Conservation (phyloP, 1,140 invertebrate species). For the Yoshiicerus persimilis region DNA sequence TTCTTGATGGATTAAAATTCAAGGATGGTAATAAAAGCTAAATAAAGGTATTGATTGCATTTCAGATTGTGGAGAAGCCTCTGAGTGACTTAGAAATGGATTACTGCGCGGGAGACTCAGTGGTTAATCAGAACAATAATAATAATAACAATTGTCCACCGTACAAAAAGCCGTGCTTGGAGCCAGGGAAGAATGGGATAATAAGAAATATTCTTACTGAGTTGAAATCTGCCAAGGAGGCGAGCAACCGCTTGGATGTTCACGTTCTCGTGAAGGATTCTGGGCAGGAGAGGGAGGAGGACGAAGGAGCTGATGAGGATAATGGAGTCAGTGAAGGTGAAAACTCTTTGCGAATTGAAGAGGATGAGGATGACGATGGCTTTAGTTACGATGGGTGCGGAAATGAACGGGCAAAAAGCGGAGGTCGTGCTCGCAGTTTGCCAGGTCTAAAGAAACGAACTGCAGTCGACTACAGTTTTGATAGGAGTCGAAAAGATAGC, state of each 20-base stretch:
- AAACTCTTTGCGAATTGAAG: constrained; percentile 17
- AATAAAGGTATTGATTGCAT: not conserved
- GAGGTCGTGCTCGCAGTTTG: not conserved
- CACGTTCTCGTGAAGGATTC: not conserved
- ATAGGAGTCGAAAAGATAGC: not conserved
- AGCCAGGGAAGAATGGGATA: constrained; percentile 42
- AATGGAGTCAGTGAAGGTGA: constrained; percentile 24
- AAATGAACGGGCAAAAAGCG: constrained; percentile 30
- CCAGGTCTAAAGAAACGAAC: constrained; percentile 2
- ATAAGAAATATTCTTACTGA: constrained; percentile 44
- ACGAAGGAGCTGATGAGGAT: constrained; percentile 42
- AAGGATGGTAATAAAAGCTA: not conserved
- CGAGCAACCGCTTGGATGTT: constrained; percentile 19
- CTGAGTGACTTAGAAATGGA: not conserved
- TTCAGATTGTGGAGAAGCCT: constrained; percentile 39
- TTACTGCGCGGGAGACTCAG: not conserved
- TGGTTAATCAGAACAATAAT: constrained; percentile 28
- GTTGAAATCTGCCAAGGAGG: constrained; percentile 44
- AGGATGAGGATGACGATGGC: constrained; percentile 27
- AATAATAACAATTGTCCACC: constrained; percentile 45
- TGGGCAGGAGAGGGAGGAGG: not conserved
- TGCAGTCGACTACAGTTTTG: not conserved
- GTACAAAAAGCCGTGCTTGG: constrained; percentile 36
- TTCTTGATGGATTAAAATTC: too few relatives aligned
- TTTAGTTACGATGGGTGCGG: constrained; percentile 26